Conservation (phyloP, 2,113 vertebrate species). For the Turdus rufiventris region DNA sequence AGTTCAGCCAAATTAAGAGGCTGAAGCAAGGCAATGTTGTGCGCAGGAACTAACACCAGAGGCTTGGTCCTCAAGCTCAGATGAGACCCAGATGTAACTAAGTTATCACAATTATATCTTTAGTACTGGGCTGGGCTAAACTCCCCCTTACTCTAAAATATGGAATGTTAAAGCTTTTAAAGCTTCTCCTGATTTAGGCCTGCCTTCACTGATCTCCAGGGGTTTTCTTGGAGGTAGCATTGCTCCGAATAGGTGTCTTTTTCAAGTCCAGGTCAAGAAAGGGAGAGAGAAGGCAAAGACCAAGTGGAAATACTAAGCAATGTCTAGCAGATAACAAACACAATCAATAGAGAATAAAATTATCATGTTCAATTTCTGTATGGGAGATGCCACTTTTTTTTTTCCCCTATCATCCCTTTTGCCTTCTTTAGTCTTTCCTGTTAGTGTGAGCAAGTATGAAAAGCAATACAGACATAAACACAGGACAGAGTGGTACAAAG, state of each 20-base stretch:
- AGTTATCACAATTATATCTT: not conserved
- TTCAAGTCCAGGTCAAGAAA: not conserved
- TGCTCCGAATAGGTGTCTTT: not conserved
- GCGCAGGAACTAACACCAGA: not conserved
- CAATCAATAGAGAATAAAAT: not conserved
- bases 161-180: not conserved
- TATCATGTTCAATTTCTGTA: not conserved
- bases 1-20: not conserved
- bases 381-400: not conserved
- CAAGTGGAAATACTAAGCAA: not conserved
- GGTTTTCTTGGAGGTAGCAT: not conserved
- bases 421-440: not conserved
- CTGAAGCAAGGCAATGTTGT: not conserved
- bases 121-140: not conserved
- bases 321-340: not conserved
- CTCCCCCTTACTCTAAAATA: not conserved
- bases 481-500: not conserved
- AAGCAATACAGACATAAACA: not conserved
- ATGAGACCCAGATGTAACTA: not conserved
- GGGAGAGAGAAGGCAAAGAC: not conserved
- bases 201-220: not conserved
- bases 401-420: not conserved
- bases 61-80: not conserved
- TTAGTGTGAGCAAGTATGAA: not conserved
- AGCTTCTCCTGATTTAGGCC: not conserved